Base-by-base conservation (phyloP, 2,797 vertebrate genomes). In the Gallinago nigripennis region DNA sequence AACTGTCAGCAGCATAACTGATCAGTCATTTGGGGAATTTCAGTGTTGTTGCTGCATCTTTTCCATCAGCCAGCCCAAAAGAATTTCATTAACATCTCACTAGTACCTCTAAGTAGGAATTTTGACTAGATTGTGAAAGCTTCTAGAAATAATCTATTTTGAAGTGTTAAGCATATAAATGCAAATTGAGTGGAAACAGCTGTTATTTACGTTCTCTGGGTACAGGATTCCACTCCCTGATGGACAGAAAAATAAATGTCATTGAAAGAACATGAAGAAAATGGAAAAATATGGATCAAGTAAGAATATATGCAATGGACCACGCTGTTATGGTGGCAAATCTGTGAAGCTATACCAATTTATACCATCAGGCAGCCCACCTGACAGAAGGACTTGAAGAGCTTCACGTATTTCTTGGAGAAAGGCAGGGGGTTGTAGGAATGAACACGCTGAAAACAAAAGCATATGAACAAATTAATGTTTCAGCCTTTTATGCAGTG, bases 161-260 rank as follows among this genome's bases (percentile, higher is more conserved):
- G 37, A 88, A 95, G 64, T 89, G 75, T 77, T 77, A 77, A 89
- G 45, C 39, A 73, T 70, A 50, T 82, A 77, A 92, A 87, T 82
- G 70, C 78, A 92, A 96, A 94, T 16, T 66, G 75, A 96, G 60
- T 93, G 72, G 88, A 86, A 96, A 82, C 78, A 95, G 94, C 92
- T 95, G 90, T 58, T 93, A 86, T 56, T 92, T 86, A 73, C 53
- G 60, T 82, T 85, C 60, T 73, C 60, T 77, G 79, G 68, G 82
- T 7, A 7, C 31, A 63, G 18, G 31, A 95, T 80, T 87, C 58
- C 43, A 41, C 15, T 94, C 72, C 57, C 61, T 75, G 30, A 82
- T 75, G 14, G 63, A 73, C 0, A 58, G 31, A 37, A 76, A 39
- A 61, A 80, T 66, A 68, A 78, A 78, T 23, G 43, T 39, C 48